Conservation (phyloP, 2,888 invertebrate genomes). For the Polyploca ridens region DNA sequence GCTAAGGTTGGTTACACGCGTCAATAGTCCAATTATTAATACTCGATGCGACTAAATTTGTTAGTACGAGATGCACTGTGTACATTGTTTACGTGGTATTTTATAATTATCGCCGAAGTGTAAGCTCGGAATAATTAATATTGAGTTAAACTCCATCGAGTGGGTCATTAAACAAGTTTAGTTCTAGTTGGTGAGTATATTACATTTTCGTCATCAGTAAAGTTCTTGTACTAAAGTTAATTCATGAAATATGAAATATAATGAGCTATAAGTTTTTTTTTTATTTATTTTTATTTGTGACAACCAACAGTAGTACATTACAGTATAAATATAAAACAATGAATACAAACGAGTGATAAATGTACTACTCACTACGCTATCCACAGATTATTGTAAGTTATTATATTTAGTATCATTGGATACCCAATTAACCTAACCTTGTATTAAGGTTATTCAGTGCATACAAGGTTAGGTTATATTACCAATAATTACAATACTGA, state of each 20-base stretch:
- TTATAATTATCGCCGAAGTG: neutral
- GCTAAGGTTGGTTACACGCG: slow-evolving; percentile 15
- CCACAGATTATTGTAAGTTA: too few relatives aligned
- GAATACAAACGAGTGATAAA: too few relatives aligned
- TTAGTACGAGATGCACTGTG: slow-evolving; percentile 13
- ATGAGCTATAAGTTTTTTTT: neutral
- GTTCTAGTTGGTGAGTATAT: neutral
- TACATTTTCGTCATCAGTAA: neutral
- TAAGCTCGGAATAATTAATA: neutral
- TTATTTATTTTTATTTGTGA: too few relatives aligned
- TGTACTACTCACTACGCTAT: too few relatives aligned
- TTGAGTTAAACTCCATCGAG: neutral
- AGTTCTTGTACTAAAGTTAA: neutral
- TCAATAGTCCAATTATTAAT: slow-evolving; percentile 27
- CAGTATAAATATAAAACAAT: too few relatives aligned
- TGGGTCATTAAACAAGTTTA: neutral
- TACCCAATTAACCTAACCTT: too few relatives aligned
- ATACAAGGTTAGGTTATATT: too few relatives aligned
- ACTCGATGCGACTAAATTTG: slow-evolving; percentile 25
- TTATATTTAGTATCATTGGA: too few relatives aligned
- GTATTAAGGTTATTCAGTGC: too few relatives aligned
- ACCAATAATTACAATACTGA: too few relatives aligned
- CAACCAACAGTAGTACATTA: too few relatives aligned
- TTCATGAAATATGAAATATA: neutral
- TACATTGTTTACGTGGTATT: neutral